A percentile compares a stretch with the other conserved stretches of the same genome.
These are phyloP conservation scores for Trinectes maculatus DNA, from an alignment of 2,113 vertebrate genomes.

Conservation along the genomic window DNA sequence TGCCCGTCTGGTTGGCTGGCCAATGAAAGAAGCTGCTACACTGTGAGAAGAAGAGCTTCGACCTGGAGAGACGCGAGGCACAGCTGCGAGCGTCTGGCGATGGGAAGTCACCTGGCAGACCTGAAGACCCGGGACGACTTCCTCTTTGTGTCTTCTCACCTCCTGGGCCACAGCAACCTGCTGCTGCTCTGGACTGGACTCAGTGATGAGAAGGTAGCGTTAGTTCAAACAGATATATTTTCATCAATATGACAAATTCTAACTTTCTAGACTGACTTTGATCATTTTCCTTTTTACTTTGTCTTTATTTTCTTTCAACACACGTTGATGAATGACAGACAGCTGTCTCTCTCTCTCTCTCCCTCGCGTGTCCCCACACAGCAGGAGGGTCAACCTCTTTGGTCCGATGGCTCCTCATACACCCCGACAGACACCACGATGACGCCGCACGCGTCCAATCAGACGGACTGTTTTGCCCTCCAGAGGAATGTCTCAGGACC, in stretches of 20 bases:
- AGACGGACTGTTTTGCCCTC: constrained; percentile 88
- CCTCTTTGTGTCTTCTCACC: constrained; percentile 79
- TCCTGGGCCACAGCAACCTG: constrained; percentile 77
- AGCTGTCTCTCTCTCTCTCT: background rate
- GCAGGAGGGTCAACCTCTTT: constrained; percentile 84
- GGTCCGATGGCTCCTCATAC: constrained; percentile 86
- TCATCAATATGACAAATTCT: background rate
- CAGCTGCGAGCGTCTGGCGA: constrained; percentile 68
- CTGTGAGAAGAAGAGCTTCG: constrained; percentile 69
- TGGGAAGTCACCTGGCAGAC: constrained; percentile 82
- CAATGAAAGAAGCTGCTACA: constrained; percentile 84
- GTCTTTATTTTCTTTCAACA: background rate
- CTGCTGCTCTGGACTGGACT: constrained; percentile 88
- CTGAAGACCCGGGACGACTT: constrained; percentile 82
- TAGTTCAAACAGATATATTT: background rate
- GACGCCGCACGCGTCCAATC: constrained; percentile 80
- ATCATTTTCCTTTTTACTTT: background rate
- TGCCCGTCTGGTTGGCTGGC: constrained; percentile 85
- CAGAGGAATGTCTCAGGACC: constrained; percentile 84
- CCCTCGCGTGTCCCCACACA: constrained; percentile 59
- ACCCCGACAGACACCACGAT: constrained; percentile 71
- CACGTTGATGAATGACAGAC: no score
- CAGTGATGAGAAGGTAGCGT: constrained; percentile 83
- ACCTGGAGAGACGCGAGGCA: constrained; percentile 80
- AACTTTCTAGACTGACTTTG: background rate